Evolutionary conservation across 2,797 vertebrate genomes (phyloP), one percentile per base, ranked within the genome.

Genomic region (Pipistrellus pipistrellus): DNA sequence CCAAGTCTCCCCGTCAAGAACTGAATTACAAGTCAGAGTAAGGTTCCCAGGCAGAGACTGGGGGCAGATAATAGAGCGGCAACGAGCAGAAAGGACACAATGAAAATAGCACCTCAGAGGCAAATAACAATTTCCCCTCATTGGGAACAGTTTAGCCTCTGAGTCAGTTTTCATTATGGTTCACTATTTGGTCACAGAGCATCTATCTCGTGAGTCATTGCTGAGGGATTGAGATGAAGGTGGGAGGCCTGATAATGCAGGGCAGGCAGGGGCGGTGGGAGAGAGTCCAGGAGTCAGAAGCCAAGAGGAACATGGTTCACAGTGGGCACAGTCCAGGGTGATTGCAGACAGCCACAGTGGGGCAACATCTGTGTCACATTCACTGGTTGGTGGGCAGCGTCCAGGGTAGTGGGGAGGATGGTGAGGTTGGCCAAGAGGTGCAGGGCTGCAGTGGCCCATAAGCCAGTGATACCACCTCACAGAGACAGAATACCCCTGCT

Each of bases 71-170:
- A 75, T 9, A 85, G 68, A 91, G 53, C n/a, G 20, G 30, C 14
- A 71, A 66, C 5, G 9, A 85, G 25, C 21, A 62, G 71, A 84
- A 96, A 90, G 53, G 38, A 51, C 17, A 10, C 53, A n/a, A 53
- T 66, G 48, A 64, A 87, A 95, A 41, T 13, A 55, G 27, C 10
- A 35, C 8, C 15, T 18, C 12, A 0, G 8, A 25, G n/a, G 48
- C 20, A 4, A 46, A 35, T 35, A 72, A 51, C 4, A 30, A 53
- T 38, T 82, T 53, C 64, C 64, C 32, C 17, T 51, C 81, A 35
- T 0, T 77, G 90, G 66, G 23, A 35, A 69, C 57, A 81, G 53
- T 32, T 90, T 25, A 12, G 30, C 81, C 44, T 83, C 68, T 41
- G 71, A 41, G 55, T 77, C 23, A 8, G 14, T 62, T 80, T 83